Conservation (phyloP, 2,113 vertebrate genomes). For the Antechinus stuartii region DNA sequence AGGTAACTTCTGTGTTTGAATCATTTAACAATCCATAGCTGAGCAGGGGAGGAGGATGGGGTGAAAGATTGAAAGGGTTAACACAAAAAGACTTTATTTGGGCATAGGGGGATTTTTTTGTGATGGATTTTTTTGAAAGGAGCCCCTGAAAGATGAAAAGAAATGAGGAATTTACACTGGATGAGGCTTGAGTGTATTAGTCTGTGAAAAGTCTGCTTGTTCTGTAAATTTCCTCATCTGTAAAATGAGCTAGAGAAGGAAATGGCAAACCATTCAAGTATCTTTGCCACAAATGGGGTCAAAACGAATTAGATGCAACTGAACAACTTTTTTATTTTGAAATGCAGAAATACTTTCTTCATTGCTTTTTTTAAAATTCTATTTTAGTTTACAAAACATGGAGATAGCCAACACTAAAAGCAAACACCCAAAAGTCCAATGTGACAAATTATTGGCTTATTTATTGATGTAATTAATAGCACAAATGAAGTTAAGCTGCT, state of each 20-base stretch:
- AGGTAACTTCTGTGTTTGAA: not conserved
- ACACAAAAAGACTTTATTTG: not conserved
- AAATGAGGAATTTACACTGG: not conserved
- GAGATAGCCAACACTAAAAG: slow-evolving; percentile 87
- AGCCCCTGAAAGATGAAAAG: not conserved
- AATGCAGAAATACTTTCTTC: slow-evolving; percentile 90
- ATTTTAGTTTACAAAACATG: slow-evolving; percentile 91
- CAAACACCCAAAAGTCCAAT: slow-evolving; percentile 85
- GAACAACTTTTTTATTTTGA: slow-evolving; percentile 55
- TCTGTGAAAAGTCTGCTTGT: not conserved
- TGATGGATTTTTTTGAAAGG: not conserved
- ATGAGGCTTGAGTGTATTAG: not conserved
- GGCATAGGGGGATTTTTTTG: not conserved
- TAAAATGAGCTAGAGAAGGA: not conserved
- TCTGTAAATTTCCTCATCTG: not conserved
- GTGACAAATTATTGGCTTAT: slow-evolving; percentile 84
- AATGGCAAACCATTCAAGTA: not conserved
- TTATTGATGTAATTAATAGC: slow-evolving; percentile 80
- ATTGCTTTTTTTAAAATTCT: slow-evolving; percentile 86
- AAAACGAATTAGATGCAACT: too few species aligned
- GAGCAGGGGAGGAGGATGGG: not conserved
- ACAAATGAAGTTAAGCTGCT: slow-evolving; percentile 84
- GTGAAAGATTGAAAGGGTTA: not conserved
- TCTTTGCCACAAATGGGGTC: not conserved
- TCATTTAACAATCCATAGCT: not conserved